Evolutionary conservation across 2,888 invertebrate genomes (phyloP).

Genomic region (Fissipunctia ypsillon): DNA sequence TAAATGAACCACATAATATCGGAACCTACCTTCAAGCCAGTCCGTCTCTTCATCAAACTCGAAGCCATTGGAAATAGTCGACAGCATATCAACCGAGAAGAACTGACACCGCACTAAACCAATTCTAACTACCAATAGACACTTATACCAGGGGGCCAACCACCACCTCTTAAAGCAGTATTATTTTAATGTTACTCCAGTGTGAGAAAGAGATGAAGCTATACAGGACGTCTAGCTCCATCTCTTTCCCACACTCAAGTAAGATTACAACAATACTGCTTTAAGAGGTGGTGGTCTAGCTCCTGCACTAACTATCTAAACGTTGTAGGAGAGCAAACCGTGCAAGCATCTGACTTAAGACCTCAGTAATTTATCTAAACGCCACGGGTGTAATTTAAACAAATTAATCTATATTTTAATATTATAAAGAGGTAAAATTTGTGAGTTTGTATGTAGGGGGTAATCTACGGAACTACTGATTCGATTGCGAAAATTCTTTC

Average conservation of each 20-base stretch:
- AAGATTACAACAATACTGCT: no score
- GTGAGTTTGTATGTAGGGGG: background rate
- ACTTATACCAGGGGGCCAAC: no score
- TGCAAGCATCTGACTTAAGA: background rate
- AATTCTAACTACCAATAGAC: background rate
- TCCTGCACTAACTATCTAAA: no score
- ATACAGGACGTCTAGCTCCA: no score
- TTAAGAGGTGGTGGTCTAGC: no score
- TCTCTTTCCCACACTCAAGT: no score
- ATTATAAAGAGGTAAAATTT: background rate
- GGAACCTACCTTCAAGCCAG: constrained; percentile 28
- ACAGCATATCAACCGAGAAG: constrained; percentile 13
- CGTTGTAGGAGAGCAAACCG: no score
- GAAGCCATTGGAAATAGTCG: background rate
- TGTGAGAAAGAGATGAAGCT: no score
- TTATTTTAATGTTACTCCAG: no score
- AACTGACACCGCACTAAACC: background rate
- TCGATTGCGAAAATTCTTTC: background rate
- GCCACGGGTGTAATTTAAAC: background rate
- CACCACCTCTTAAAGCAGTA: no score
- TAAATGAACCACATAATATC: no score
- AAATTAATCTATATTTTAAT: constrained; percentile 1
- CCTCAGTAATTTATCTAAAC: constrained; percentile 3
- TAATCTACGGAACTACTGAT: background rate
- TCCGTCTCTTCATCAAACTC: constrained; percentile 7